phyloP scores from a whole-genome alignment of 2,797 vertebrate species.

The Peromyscus melanophrys region DNA sequence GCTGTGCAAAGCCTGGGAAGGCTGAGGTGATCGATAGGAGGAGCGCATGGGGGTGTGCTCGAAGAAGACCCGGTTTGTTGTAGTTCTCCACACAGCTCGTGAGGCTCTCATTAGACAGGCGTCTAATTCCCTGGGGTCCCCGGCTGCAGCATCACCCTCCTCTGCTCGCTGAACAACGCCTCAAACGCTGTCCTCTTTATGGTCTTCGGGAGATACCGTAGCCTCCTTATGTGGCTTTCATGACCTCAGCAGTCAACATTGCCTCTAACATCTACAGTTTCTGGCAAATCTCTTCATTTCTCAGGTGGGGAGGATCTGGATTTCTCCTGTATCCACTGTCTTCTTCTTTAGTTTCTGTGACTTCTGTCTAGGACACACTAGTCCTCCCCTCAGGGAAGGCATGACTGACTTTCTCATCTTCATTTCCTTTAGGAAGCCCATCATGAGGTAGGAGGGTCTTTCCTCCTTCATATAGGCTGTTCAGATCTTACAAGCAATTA shows the following conservation, averaged over 20 bases:
- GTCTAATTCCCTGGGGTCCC: neutral
- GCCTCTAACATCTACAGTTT: neutral
- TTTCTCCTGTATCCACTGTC: neutral
- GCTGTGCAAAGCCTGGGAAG: conserved; percentile 77
- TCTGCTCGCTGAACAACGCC: neutral
- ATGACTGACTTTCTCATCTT: neutral
- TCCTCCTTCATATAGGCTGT: conserved; percentile 26
- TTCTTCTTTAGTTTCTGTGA: conserved; percentile 28
- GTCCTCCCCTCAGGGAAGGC: neutral
- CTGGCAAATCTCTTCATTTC: neutral
- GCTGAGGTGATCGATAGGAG: conserved; percentile 4
- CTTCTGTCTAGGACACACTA: neutral
- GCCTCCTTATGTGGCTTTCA: conserved; percentile 15
- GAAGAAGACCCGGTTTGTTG: conserved; percentile 50
- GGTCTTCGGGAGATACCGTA: neutral
- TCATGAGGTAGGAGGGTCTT: neutral
- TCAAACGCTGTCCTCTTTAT: neutral
- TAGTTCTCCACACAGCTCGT: neutral
- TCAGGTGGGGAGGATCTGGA: neutral
- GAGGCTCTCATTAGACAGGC: neutral
- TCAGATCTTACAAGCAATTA: neutral
- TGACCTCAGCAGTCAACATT: neutral
- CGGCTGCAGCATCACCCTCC: neutral
- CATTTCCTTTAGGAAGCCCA: neutral
- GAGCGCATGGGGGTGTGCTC: neutral